Base-by-base conservation (phyloP, 2,113 vertebrate genomes). In the Columbina picui region DNA sequence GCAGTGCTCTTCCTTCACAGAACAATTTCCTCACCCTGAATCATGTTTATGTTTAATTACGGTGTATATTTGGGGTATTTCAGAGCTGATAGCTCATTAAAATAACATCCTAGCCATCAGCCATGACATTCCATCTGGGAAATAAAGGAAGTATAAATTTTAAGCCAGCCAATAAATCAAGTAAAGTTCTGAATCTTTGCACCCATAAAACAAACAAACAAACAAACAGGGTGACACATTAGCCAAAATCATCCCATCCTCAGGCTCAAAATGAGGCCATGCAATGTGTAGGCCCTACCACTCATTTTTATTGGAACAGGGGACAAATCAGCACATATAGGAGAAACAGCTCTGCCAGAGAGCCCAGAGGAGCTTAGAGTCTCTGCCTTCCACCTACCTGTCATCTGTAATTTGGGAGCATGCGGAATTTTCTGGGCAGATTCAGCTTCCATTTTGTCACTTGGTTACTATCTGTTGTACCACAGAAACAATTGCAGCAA, bases 181-280 rank as follows among this genome's bases (percentile, higher is more conserved):
- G 13, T 3, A 64, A 65, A 41, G 2, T 70, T 83, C 25, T 67
- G 74, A 90, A 67, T 5, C n/a, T 59, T 80, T n/a, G 52, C 84
- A 87, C 10, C 4, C 5, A 1, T 49, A 84, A 84, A 94, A 65
- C 8, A 84, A 91, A 45, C 1, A 36, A 49, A 57, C 10, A 39
- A 39, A 11, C 39, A 39, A 39, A 39, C 39, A 5, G 0, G 74
- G 7, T 0, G 0, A 71, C 22, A 43, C 19, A 20, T 39, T 56
- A 43, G 30, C 13, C 4, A 12, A 81, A 77, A 63, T 74, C 39
- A 23, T 53, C 29, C 14, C 14, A 82, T 82, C 22, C 38, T 79
- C 25, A 23, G 57, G 19, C 9, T 79, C 21, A 71, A 56, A 85
- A 60, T 43, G 23, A 93, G 15, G 13, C 15, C 6, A 15, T 45